Evolutionary conservation across 2,888 invertebrate species (phyloP), one percentile per base, ranked within the genome.

Genomic region (Drosophila tripunctata): DNA sequence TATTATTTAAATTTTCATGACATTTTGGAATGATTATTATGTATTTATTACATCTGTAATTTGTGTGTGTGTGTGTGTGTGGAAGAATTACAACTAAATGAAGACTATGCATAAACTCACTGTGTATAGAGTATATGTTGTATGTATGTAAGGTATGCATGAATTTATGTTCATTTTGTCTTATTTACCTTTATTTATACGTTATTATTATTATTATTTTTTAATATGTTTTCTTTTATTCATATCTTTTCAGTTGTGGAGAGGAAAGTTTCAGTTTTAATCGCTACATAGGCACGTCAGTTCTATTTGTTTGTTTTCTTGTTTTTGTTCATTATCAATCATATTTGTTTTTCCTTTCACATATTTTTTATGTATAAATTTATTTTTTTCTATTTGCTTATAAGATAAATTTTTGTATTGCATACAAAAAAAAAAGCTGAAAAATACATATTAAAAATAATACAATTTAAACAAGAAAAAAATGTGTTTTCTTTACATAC

Each of bases 261-360:
- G 73, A 73, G 73, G 64, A 75, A 76, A 76, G 67, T 81, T 64
- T 72, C 62, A 83, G 64, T 72, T 75, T 84, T 80, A 75, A 82
- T 87, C 77, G 82, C 82, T 82, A 87, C 85, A 82, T 82, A 82
- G 82, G 82, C 82, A 82, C 82, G 85, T 84, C 87, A 87, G 87
- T 82, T 82, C 87, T 82, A 82, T 87, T 82, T 87, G 85, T 84
- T 78, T 77, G 60, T 43, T 61, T 61, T 57, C 57, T 66, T 58
- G 4, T 52, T 58, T 2, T 48, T 45, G 38, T 31, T 52, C n/a
- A n/a, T n/a, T 38, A 8, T 22, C 22, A 40, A 40, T 40, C 6
- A 7, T 30, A 45, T 22, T 45, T 44, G 7, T 17, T 30, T 24
- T 40, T 33, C 45, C 3, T 52, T 58, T 61, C 57, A 54, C 52